phyloP scores from a whole-genome alignment of 2,797 vertebrate species.

The Helarctos malayanus region DNA sequence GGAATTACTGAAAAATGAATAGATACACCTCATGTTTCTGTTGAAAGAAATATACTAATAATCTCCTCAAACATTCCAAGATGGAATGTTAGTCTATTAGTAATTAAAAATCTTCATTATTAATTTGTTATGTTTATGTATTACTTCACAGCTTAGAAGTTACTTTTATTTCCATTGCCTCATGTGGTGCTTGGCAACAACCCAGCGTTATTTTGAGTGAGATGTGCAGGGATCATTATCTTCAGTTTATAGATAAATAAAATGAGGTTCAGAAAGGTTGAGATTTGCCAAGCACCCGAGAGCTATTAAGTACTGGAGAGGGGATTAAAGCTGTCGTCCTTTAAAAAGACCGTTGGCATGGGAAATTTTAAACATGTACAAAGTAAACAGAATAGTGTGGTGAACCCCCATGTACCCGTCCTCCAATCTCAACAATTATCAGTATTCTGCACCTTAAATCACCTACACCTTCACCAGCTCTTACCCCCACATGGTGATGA shows the following conservation, averaged over 20 bases:
- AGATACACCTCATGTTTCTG: background rate
- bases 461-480: background rate
- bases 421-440: background rate
- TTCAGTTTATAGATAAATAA: constrained; percentile 6
- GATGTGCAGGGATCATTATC: background rate
- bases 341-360: background rate
- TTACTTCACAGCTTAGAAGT: constrained; percentile 27
- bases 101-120: constrained; percentile 28
- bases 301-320: background rate
- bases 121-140: constrained; percentile 12
- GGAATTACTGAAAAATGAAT: background rate
- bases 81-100: background rate
- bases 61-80: constrained; percentile 1
- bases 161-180: constrained; percentile 45
- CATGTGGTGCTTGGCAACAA: background rate
- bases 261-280: constrained; percentile 32
- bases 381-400: background rate
- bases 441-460: background rate
- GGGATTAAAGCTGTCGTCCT: background rate
- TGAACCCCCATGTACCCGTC: background rate
- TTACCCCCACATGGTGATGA: background rate
- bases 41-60: constrained; percentile 42
- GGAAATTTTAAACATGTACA: background rate
- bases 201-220: background rate
- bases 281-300: background rate